Evolutionary conservation across 2,888 invertebrate genomes (phyloP), one percentile per base, ranked within the genome.

Genomic region (Agrotis clavis): DNA sequence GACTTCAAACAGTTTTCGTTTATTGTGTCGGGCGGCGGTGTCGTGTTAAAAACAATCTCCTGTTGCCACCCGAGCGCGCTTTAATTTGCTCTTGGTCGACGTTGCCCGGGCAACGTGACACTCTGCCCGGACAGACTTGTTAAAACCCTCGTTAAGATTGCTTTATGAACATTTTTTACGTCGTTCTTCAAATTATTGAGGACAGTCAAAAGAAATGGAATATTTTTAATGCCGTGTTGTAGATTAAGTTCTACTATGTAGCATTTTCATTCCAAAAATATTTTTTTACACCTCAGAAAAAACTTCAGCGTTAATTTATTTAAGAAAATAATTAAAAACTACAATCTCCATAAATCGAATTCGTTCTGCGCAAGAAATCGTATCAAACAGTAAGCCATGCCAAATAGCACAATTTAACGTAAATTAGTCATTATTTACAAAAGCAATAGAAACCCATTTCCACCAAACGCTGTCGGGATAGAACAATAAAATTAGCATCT

Each of bases 71-170:
- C 14, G 64, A 79, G 77, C 67, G 45, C 62, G 56, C 81, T 53
- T 76, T 76, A 67, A 79, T 79, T 79, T 76, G 63, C 67, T 76
- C 53, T 76, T n/a, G n/a, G 81, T 71, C 56, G 48, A 45, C 48
- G 21, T 67, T 67, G 65, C 47, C 70, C 70, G 67, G 65, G 57
- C 70, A 67, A 79, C 70, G 64, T 61, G 77, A 81, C 60, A 81
- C 66, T 51, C 30, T 61, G 63, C 66, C 56, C 63, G 65, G 53
- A 19, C 53, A 60, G 25, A 61, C 47, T 67, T 50, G 56, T 60
- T 76, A 70, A 75, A 81, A 64, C 35, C 61, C 60, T 76, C 81
- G 77, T 79, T 70, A 67, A 56, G 21, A 47, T 9, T 56, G 41
- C 19, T 80, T 69, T 80, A 51, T 61, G 48, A 21, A 2, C 11